A percentile compares a stretch with the other conserved stretches of the same genome.
Conservation (phyloP, 1,140 invertebrate genomes). For the Drosophila gunungcola region DNA sequence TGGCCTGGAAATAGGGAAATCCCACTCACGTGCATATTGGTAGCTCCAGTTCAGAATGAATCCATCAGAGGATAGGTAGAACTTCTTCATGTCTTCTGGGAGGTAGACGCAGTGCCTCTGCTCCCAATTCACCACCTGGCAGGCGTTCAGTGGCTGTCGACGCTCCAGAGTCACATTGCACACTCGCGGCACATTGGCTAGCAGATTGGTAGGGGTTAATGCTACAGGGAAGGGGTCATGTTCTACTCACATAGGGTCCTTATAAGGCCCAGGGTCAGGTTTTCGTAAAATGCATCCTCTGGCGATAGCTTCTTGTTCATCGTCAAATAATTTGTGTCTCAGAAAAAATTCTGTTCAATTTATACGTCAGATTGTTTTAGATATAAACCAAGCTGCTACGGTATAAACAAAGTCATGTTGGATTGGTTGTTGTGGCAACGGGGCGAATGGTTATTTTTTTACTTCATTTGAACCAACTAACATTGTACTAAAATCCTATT, state of each 20-base stretch:
- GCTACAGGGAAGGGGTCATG: neutral
- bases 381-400: neutral
- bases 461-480: too few species aligned
- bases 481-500: too few species aligned
- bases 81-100: slow-evolving; percentile 93
- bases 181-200: slow-evolving; percentile 89
- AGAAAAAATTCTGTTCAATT: slow-evolving; percentile 8
- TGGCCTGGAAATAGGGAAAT: neutral
- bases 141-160: slow-evolving; percentile 86
- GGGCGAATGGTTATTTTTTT: neutral
- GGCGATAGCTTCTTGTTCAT: slow-evolving; percentile 85
- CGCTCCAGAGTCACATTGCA: slow-evolving; percentile 89
- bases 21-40: slow-evolving; percentile 89
- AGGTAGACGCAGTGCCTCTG: slow-evolving; percentile 91
- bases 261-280: slow-evolving; percentile 89
- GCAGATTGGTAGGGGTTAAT: neutral
- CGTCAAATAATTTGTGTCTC: slow-evolving; percentile 36
- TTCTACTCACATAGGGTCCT: slow-evolving; percentile 86
- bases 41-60: slow-evolving; percentile 95
- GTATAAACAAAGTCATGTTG: neutral
- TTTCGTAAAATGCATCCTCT: slow-evolving; percentile 92
- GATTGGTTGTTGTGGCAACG: slow-evolving; percentile 32
- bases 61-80: slow-evolving; percentile 95
- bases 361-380: slow-evolving; percentile 5
- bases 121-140: slow-evolving; percentile 91